phyloP scores from a whole-genome alignment of 1,140 invertebrate species.

The Orchesella cincta region DNA sequence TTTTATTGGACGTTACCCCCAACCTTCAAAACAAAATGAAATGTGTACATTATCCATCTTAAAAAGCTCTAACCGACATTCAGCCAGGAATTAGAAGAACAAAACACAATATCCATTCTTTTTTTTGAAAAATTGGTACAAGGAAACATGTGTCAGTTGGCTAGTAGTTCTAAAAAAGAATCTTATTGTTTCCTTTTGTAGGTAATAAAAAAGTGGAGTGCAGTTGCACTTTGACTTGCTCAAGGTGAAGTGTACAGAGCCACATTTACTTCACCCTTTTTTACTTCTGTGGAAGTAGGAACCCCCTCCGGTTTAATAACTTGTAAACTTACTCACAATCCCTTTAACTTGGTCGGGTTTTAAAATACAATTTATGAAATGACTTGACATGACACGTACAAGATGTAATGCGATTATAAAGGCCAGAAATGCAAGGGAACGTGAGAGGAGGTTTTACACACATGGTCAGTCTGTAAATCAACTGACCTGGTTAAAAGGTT shows the following conservation, averaged over 20 bases:
- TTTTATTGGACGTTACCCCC: constrained; percentile 21
- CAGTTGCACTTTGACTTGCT: not conserved
- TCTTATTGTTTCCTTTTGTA: not conserved
- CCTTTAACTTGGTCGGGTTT: too few relatives aligned
- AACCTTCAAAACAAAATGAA: constrained; percentile 18
- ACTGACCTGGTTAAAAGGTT: too few relatives aligned
- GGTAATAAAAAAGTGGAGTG: not conserved
- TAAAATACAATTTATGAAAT: too few relatives aligned
- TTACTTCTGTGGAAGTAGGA: not conserved
- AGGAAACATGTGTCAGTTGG: constrained; percentile 27
- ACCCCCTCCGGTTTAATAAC: not conserved
- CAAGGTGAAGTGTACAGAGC: too few relatives aligned
- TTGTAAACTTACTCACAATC: too few relatives aligned
- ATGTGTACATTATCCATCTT: constrained; percentile 22
- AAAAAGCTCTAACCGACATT: constrained; percentile 7
- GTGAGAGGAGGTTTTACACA: too few relatives aligned
- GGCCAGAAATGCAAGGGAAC: too few relatives aligned
- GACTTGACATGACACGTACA: too few relatives aligned
- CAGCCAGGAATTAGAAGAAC: not conserved
- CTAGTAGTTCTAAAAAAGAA: not conserved
- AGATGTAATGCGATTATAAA: too few relatives aligned
- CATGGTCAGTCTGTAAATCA: too few relatives aligned
- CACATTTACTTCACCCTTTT: not conserved
- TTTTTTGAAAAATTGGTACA: constrained; percentile 7
- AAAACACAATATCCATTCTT: constrained; percentile 16